A percentile compares a stretch with the other conserved stretches of the same genome.
Evolutionary conservation across 2,113 vertebrate genomes (phyloP).

Genomic region (Austrofundulus limnaeus): DNA sequence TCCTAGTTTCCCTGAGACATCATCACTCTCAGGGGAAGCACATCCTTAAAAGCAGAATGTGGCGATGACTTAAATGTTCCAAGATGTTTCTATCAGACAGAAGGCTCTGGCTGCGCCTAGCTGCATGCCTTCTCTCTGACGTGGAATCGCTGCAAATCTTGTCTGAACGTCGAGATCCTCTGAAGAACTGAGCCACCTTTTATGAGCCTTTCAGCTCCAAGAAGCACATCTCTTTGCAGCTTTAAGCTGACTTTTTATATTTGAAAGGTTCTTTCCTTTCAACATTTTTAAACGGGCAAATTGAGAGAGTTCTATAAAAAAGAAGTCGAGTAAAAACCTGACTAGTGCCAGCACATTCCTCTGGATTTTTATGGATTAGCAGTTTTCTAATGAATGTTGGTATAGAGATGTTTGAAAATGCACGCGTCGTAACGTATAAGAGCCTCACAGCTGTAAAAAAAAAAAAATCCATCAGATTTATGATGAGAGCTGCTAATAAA

Average conservation of each 20-base stretch:
- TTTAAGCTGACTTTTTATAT: background rate
- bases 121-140: constrained; percentile 14
- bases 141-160: constrained; percentile 37
- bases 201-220: constrained; percentile 7
- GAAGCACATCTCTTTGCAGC: background rate
- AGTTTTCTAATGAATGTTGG: constrained; percentile 1
- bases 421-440: constrained; percentile 20
- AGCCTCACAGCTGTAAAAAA: constrained; percentile 55
- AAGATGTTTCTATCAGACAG: constrained; percentile 22
- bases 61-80: constrained; percentile 24
- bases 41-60: constrained; percentile 7
- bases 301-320: background rate
- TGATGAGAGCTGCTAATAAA: constrained; percentile 70
- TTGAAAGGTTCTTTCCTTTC: background rate
- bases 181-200: constrained; percentile 28
- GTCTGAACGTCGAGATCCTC: constrained; percentile 18
- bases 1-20: constrained; percentile 14
- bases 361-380: constrained; percentile 11
- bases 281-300: background rate
- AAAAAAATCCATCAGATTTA: constrained; percentile 68
- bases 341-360: constrained; percentile 10
- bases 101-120: constrained; percentile 6
- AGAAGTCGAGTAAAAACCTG: background rate
- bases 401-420: constrained; percentile 42
- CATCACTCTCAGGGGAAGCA: constrained; percentile 4